A percentile compares a stretch with the other conserved stretches of the same genome.
Evolutionary conservation across 2,888 invertebrate genomes (phyloP).

Genomic region (Eudemis profundana): DNA sequence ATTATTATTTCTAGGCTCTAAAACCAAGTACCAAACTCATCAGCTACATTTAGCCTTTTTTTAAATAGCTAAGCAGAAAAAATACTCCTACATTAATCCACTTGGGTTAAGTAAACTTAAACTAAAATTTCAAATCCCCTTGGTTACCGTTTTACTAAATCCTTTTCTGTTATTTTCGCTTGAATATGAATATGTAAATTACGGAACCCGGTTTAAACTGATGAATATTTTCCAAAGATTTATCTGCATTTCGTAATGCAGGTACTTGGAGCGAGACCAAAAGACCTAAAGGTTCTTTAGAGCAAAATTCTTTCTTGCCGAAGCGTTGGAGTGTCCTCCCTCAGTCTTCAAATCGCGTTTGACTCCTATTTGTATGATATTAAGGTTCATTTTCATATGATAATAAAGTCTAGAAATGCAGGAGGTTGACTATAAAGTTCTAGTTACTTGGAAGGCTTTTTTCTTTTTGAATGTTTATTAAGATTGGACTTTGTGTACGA

Average conservation of each 20-base stretch:
- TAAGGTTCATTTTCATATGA: constrained; percentile 1
- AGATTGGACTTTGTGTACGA: not conserved
- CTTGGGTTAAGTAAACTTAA: too few species aligned
- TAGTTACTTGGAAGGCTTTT: not conserved
- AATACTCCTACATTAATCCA: too few species aligned
- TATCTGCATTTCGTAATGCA: constrained; percentile 5
- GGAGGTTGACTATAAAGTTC: not conserved
- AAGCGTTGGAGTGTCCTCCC: not conserved
- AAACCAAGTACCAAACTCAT: too few species aligned
- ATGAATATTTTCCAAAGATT: not conserved
- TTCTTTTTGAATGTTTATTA: not conserved
- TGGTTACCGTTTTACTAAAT: not conserved
- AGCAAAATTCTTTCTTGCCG: constrained; percentile 7
- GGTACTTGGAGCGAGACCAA: constrained; percentile 13
- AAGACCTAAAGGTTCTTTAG: not conserved
- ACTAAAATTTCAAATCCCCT: too few species aligned
- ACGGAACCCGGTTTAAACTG: constrained; percentile 8
- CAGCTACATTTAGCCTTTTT: too few species aligned
- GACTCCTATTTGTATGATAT: not conserved
- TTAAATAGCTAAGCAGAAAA: too few species aligned
- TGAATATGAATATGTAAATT: too few species aligned
- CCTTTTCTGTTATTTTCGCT: not conserved
- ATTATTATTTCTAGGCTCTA: too few species aligned
- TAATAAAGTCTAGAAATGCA: not conserved
- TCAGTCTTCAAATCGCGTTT: not conserved